phyloP scores from a whole-genome alignment of 2,888 invertebrate species.

The Meteorus cinctellus region DNA sequence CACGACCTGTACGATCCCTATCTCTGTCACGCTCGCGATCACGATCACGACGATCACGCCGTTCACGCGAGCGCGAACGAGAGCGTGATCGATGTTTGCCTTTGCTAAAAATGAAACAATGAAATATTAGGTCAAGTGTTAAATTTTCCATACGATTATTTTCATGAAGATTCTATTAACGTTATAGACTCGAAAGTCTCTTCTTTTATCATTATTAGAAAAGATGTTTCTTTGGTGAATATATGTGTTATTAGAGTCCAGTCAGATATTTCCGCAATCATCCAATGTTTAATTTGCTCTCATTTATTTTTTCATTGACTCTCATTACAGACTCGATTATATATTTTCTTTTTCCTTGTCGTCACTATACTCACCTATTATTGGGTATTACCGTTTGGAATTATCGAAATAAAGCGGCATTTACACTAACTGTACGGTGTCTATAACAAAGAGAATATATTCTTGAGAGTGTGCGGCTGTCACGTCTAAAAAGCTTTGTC shows the following conservation, averaged over 20 bases:
- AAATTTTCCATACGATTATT: background rate
- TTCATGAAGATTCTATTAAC: background rate
- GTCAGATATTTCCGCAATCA: slow-evolving; percentile 23
- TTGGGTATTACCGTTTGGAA: slow-evolving; percentile 71
- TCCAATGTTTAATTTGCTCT: slow-evolving; percentile 5
- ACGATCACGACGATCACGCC: slow-evolving; percentile 71
- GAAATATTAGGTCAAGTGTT: background rate
- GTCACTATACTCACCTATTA: slow-evolving; percentile 68
- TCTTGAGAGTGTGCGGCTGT: slow-evolving; percentile 65
- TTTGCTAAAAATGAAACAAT: slow-evolving; percentile 67
- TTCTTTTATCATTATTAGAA: slow-evolving; percentile 10
- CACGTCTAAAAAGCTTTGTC: slow-evolving; percentile 44
- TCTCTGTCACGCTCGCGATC: slow-evolving; percentile 57
- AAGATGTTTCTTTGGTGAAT: slow-evolving; percentile 21
- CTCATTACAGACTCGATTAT: slow-evolving; percentile 25
- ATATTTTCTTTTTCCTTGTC: slow-evolving; percentile 17
- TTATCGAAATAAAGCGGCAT: slow-evolving; percentile 72
- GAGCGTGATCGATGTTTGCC: slow-evolving; percentile 72
- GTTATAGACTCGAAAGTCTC: background rate
- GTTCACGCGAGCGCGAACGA: slow-evolving; percentile 76
- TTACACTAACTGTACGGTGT: slow-evolving; percentile 72
- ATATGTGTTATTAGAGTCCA: slow-evolving; percentile 34
- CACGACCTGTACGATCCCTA: slow-evolving; percentile 57
- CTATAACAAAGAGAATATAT: slow-evolving; percentile 72
- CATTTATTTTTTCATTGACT: slow-evolving; percentile 21